Conservation (phyloP, 2,888 invertebrate species). For the Abrostola tripartita region DNA sequence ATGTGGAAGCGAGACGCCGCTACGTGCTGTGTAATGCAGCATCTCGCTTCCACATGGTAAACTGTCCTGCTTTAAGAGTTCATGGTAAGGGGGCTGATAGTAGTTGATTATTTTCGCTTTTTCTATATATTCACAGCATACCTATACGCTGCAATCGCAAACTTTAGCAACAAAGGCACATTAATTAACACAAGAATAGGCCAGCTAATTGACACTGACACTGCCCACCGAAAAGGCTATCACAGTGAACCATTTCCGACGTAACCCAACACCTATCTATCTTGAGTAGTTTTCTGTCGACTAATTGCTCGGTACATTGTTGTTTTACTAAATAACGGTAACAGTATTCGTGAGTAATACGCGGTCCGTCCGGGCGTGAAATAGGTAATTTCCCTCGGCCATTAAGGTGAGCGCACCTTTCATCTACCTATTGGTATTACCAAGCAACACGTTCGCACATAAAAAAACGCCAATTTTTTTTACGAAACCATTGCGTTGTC, state of each 20-base stretch:
- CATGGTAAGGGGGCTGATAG: too few relatives aligned
- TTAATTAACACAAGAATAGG: slow-evolving; percentile 16
- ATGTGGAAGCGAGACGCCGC: too few relatives aligned
- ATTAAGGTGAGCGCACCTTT: slow-evolving; percentile 65
- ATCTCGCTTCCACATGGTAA: too few relatives aligned
- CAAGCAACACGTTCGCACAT: slow-evolving; percentile 61
- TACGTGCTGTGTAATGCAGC: too few relatives aligned
- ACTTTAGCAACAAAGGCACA: background rate
- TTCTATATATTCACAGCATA: too few relatives aligned
- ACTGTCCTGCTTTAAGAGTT: too few relatives aligned
- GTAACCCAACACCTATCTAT: slow-evolving; percentile 18
- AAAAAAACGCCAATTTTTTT: slow-evolving; percentile 61
- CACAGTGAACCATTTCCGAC: slow-evolving; percentile 7
- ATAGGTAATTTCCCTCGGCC: slow-evolving; percentile 74
- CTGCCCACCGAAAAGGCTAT: slow-evolving; percentile 15
- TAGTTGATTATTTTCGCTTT: too few relatives aligned
- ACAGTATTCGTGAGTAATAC: slow-evolving; percentile 65
- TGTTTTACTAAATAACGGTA: slow-evolving; percentile 60
- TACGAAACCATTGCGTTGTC: slow-evolving; percentile 55
- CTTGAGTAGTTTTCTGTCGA: slow-evolving; percentile 25
- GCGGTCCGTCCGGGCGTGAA: slow-evolving; percentile 67
- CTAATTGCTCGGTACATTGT: slow-evolving; percentile 55
- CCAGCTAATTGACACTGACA: slow-evolving; percentile 24
- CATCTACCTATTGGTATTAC: slow-evolving; percentile 43
- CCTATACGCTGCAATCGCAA: too few relatives aligned